A percentile compares a stretch with the other conserved stretches of the same genome.
Conservation (phyloP, 2,888 invertebrate genomes). For the Aelia acuminata region DNA sequence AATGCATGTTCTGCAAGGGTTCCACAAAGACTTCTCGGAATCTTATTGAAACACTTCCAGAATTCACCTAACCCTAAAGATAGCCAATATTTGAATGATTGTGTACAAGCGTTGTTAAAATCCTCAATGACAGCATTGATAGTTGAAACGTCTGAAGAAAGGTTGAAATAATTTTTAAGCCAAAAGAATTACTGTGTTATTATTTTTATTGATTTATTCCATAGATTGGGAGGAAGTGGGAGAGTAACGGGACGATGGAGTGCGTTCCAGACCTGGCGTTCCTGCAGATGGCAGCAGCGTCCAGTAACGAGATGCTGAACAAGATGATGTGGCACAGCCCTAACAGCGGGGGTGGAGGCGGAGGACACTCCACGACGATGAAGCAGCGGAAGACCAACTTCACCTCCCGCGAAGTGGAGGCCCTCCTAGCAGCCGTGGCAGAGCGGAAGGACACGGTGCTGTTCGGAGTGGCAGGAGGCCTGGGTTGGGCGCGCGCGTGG, state of each 20-base stretch:
- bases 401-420: conserved; percentile 67
- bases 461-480: conserved; percentile 67
- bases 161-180: conserved; percentile 12
- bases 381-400: conserved; percentile 67
- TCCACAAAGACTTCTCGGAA: too few species aligned
- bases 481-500: conserved; percentile 67
- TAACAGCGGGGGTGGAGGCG: conserved; percentile 50
- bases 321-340: conserved; percentile 64
- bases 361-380: conserved; percentile 61
- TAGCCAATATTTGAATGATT: too few species aligned
- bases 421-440: conserved; percentile 66
- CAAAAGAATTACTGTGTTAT: not conserved
- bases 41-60: too few species aligned
- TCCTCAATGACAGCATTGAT: not conserved
- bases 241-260: conserved; percentile 61
- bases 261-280: conserved; percentile 65
- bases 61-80: too few species aligned
- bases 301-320: conserved; percentile 63
- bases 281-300: conserved; percentile 65
- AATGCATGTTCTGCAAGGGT: too few species aligned
- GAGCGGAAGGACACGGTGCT: conserved; percentile 67
- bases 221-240: conserved; percentile 24
- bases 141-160: not conserved
- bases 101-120: not conserved
- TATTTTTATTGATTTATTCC: not conserved